Conservation (phyloP, 2,888 invertebrate species). For the Synanthedon vespiformis region DNA sequence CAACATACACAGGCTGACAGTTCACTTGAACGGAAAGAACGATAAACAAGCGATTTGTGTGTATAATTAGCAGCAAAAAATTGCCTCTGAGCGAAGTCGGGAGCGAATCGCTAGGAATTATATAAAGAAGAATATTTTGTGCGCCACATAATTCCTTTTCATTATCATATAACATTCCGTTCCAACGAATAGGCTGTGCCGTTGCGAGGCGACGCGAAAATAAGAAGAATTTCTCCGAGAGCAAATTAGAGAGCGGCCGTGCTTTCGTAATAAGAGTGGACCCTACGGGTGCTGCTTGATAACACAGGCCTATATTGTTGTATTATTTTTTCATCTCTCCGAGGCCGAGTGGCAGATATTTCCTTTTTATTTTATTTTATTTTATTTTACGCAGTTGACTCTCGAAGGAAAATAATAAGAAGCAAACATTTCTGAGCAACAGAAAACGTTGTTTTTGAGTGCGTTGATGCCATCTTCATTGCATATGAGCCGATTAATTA, state of each 20-base stretch:
- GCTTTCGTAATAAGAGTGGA: slow-evolving; percentile 53
- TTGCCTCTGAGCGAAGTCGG: no score
- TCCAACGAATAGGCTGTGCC: slow-evolving; percentile 25
- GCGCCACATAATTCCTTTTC: slow-evolving; percentile 5
- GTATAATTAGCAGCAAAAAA: no score
- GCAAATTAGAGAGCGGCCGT: slow-evolving; percentile 51
- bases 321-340: slow-evolving; percentile 54
- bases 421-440: no score
- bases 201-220: slow-evolving; percentile 34
- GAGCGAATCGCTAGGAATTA: no score
- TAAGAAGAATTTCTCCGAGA: slow-evolving; percentile 41
- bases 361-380: slow-evolving; percentile 18
- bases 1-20: no score
- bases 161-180: slow-evolving; percentile 12
- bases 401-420: no score
- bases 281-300: slow-evolving; percentile 38
- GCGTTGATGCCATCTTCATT: no score
- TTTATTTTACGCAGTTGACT: slow-evolving; percentile 10
- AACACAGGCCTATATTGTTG: slow-evolving; percentile 50
- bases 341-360: slow-evolving; percentile 27
- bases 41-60: no score
- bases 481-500: no score
- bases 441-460: no score
- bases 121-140: not conserved
- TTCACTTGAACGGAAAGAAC: no score